A percentile compares a stretch with the other conserved stretches of the same genome.
Conservation (phyloP, 2,797 vertebrate species). For the Aulostomus chinensis region DNA sequence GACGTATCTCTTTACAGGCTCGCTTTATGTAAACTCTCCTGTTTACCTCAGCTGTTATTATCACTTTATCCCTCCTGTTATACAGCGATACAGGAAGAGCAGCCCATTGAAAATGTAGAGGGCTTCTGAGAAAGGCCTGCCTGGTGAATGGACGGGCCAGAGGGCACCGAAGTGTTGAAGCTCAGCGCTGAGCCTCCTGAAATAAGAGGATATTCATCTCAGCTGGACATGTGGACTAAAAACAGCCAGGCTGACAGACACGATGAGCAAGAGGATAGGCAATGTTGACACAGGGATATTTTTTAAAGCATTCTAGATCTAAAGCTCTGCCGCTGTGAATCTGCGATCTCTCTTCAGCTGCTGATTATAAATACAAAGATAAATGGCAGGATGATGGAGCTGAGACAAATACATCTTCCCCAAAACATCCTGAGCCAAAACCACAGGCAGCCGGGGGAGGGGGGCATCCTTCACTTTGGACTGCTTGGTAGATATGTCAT, state of each 20-base stretch:
- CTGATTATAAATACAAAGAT: constrained; percentile 52
- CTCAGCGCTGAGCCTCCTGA: constrained; percentile 36
- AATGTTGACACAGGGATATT: constrained; percentile 47
- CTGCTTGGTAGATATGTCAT: too few species aligned
- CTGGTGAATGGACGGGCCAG: constrained; percentile 25
- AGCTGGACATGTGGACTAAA: constrained; percentile 43
- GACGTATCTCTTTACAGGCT: constrained; percentile 48
- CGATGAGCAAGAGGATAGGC: constrained; percentile 11
- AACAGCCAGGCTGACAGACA: constrained; percentile 31
- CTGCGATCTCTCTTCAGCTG: neutral
- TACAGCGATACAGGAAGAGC: constrained; percentile 2
- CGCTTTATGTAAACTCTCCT: constrained; percentile 29
- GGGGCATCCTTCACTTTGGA: too few species aligned
- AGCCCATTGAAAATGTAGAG: neutral
- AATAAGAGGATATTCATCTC: constrained; percentile 54
- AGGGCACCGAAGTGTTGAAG: constrained; percentile 37
- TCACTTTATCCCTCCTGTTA: constrained; percentile 25
- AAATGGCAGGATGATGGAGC: neutral
- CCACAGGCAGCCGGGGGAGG: too few species aligned
- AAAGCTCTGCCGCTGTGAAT: constrained; percentile 21
- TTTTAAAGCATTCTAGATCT: constrained; percentile 44
- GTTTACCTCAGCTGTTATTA: constrained; percentile 50
- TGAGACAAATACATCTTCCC: constrained; percentile 1
- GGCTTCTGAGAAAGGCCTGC: constrained; percentile 40
- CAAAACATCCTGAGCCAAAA: too few species aligned